phyloP scores from a whole-genome alignment of 2,888 invertebrate species.

The Lasioglossum vierecki region DNA sequence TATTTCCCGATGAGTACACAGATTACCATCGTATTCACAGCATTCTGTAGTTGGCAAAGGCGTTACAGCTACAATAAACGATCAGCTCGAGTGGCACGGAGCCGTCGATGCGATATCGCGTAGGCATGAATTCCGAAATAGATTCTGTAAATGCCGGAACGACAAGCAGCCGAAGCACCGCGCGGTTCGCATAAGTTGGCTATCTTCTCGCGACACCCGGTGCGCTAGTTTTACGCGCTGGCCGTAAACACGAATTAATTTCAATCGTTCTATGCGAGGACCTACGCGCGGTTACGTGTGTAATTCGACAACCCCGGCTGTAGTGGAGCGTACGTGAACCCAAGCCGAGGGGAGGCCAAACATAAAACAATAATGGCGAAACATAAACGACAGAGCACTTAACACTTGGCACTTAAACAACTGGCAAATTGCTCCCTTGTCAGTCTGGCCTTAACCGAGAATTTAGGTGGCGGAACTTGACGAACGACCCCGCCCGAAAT shows the following conservation, averaged over 20 bases:
- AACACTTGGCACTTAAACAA: conserved; percentile 84
- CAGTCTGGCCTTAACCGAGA: conserved; percentile 80
- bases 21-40: neutral
- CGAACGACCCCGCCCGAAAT: conserved; percentile 68
- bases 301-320: conserved; percentile 38
- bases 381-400: conserved; percentile 84
- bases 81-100: conserved; percentile 7
- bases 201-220: conserved; percentile 75
- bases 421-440: conserved; percentile 84
- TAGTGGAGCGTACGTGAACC: conserved; percentile 27
- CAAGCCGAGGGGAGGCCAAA: conserved; percentile 74
- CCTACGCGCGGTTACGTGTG: conserved; percentile 57
- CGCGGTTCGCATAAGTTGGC: conserved; percentile 70
- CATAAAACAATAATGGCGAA: conserved; percentile 84
- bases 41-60: neutral
- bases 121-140: conserved; percentile 67
- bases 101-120: conserved; percentile 44
- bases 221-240: conserved; percentile 73
- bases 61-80: conserved; percentile 24
- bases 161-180: conserved; percentile 43
- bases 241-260: conserved; percentile 83
- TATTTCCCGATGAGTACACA: neutral
- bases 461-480: conserved; percentile 79
- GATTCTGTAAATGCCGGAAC: conserved; percentile 50
- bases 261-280: conserved; percentile 80